These are phyloP conservation scores for Leptura quadrifasciata DNA, from an alignment of 2,888 invertebrate genomes.

Conservation along the genomic window DNA sequence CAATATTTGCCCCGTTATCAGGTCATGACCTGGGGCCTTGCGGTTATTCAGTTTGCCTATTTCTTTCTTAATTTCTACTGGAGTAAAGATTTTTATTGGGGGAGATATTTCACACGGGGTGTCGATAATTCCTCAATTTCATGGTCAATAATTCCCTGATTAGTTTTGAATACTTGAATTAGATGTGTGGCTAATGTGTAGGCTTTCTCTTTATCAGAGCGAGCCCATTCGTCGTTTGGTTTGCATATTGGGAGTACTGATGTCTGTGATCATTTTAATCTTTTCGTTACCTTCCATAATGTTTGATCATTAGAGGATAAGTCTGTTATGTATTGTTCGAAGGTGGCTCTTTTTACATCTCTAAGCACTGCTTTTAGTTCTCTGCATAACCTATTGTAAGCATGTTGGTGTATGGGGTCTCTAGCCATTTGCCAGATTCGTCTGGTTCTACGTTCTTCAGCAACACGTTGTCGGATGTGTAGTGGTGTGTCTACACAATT, in stretches of 20 bases:
- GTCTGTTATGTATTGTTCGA: background rate
- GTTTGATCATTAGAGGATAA: background rate
- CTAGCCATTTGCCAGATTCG: too few species aligned
- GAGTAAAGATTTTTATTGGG: background rate
- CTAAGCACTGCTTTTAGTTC: background rate
- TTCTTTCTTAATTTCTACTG: conserved; percentile 11
- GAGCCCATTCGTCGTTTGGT: too few species aligned
- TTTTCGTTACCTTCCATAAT: background rate
- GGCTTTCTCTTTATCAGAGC: background rate
- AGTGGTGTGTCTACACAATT: too few species aligned
- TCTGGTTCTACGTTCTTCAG: too few species aligned
- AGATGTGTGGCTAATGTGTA: background rate
- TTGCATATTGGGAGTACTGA: background rate
- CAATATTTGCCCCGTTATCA: too few species aligned
- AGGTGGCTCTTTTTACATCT: background rate
- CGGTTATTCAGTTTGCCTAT: conserved; percentile 1
- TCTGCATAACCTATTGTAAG: too few species aligned
- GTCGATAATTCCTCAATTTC: background rate
- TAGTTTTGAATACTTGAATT: background rate
- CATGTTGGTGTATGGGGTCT: too few species aligned
- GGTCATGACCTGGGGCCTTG: background rate
- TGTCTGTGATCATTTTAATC: background rate
- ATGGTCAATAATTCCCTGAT: background rate
- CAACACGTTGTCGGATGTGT: too few species aligned
- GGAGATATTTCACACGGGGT: background rate